phyloP scores from a whole-genome alignment of 2,113 vertebrate species.

The Tachysurus fulvidraco region DNA sequence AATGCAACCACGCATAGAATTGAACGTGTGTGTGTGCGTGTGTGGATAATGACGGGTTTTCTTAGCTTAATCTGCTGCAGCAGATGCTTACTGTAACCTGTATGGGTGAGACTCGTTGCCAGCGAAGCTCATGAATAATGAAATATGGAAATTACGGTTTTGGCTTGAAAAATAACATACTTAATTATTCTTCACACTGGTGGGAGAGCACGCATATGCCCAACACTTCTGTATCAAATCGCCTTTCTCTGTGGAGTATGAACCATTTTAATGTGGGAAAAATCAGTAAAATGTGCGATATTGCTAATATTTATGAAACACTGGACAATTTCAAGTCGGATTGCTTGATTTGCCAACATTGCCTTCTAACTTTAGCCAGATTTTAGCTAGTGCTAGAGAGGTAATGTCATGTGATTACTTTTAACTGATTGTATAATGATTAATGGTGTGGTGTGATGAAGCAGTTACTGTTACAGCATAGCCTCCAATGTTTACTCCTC shows the following conservation, averaged over 20 bases:
- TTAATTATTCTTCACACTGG: constrained; percentile 40
- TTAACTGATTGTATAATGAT: not conserved
- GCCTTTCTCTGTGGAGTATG: no score
- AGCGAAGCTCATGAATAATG: constrained; percentile 59
- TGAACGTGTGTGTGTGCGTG: constrained; percentile 42
- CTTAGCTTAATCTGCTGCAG: constrained; percentile 60
- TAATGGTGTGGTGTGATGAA: not conserved
- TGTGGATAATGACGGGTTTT: constrained; percentile 59
- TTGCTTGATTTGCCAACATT: no score
- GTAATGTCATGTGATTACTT: not conserved
- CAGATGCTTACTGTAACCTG: constrained; percentile 63
- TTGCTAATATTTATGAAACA: not conserved
- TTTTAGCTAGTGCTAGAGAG: not conserved
- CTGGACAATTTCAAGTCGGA: not conserved
- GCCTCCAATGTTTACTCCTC: not conserved
- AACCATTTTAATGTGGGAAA: not conserved
- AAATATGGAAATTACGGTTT: constrained; percentile 46
- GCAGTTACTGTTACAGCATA: not conserved
- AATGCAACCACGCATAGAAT: constrained; percentile 54
- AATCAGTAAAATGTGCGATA: not conserved
- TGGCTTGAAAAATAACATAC: constrained; percentile 54
- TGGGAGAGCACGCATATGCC: not conserved
- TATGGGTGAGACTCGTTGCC: constrained; percentile 51
- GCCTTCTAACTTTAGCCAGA: not conserved
- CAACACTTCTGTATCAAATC: not conserved